These are phyloP conservation scores for Phrynocephalus versicolor DNA, from an alignment of 2,113 vertebrate species.

Conservation along the genomic window DNA sequence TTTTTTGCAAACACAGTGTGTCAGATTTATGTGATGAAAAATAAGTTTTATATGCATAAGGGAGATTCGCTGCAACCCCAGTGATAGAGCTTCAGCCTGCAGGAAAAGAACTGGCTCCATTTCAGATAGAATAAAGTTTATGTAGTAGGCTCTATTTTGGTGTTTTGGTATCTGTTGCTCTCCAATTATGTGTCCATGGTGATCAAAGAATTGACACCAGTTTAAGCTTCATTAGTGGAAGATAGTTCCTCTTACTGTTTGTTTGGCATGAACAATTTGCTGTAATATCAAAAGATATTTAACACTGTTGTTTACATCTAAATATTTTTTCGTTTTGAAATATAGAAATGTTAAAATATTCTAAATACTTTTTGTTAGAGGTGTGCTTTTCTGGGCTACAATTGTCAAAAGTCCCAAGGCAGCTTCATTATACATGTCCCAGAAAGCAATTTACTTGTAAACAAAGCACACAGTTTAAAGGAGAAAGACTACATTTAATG, in stretches of 20 bases:
- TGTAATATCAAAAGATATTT: not conserved
- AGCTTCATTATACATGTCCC: no score
- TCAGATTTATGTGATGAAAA: not conserved
- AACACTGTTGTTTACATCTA: not conserved
- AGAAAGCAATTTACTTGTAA: no score
- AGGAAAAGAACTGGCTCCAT: no score
- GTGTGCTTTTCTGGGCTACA: no score
- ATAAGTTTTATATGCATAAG: not conserved
- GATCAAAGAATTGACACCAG: not conserved
- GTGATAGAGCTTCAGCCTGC: no score
- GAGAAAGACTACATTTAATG: no score
- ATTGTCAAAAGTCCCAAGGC: no score
- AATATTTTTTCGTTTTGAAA: not conserved
- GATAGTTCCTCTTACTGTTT: not conserved
- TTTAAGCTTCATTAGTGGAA: not conserved
- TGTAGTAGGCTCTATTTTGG: not conserved
- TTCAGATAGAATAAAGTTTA: no score
- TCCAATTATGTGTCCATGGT: not conserved
- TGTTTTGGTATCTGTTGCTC: not conserved
- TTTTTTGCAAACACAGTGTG: not conserved
- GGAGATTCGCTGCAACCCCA: no score
- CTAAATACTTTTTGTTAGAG: not conserved
- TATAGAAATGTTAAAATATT: not conserved
- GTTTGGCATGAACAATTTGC: not conserved
- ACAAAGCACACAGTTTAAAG: no score